Base-by-base conservation (phyloP, 2,797 vertebrate genomes). In the Characodon lateralis region DNA sequence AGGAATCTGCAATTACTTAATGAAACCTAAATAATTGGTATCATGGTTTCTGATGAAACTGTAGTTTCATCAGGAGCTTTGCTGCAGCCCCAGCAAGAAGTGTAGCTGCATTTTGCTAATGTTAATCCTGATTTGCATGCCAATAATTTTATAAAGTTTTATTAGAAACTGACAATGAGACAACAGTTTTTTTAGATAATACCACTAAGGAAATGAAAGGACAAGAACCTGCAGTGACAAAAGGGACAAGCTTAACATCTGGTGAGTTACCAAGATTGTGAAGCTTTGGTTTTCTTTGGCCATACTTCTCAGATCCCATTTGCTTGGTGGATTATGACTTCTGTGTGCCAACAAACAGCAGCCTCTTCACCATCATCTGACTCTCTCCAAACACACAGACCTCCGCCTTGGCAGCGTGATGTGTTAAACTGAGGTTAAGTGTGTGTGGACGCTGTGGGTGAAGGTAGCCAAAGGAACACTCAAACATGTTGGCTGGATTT, bases 291-390 rank as follows among this genome's bases (percentile, higher is more conserved):
- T 85, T 70, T 59, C 79, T 85, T 80, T 82, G 81, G 74, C 73
- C 72, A 0, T 16, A 63, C 73, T 77, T 84, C 72, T 86, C 18
- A 51, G 63, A 76, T 77, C 59, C 85, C 84, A 81, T 91, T 86
- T 88, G 89, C 78, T 81, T 41, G 41, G 18, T 80, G 81, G 87
- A 91, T 89, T 82, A 83, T 2, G 6, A 63, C 20, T 77, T 39
- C 59, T 63, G 6, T 73, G 61, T 55, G 85, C 78, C 92, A 88
- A 79, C 85, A 83, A 81, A 78, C 82, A 76, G 80, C 81, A 77
- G 85, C 83, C 86, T 81, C 81, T 85, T 63, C 79, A 83, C 73
- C 76, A 76, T 85, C 82, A 73, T 79, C 70, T 53, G 69, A 55
- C 77, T 82, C 79, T 71, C 78, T 88, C 76, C 72, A 85, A 85